These are phyloP conservation scores for Petrolisthes manimaculis DNA, from an alignment of 2,888 invertebrate genomes.

Conservation along the genomic window DNA sequence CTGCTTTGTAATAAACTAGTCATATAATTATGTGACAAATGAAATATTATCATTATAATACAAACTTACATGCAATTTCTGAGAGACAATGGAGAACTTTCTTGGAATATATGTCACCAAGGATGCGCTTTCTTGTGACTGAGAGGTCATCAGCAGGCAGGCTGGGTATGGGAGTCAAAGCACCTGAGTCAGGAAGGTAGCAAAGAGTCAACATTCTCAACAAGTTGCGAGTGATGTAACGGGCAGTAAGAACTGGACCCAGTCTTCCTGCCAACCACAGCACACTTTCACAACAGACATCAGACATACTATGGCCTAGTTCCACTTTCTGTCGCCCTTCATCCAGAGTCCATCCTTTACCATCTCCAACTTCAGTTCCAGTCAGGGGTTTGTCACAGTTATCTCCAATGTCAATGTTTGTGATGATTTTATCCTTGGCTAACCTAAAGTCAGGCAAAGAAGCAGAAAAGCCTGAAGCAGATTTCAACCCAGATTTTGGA, in stretches of 20 bases:
- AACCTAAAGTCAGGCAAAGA: slow-evolving; percentile 49
- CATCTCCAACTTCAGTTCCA: slow-evolving; percentile 24
- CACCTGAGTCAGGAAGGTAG: slow-evolving; percentile 77
- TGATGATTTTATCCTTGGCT: slow-evolving; percentile 28
- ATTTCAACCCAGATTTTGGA: slow-evolving; percentile 30
- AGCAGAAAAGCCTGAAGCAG: slow-evolving; percentile 31
- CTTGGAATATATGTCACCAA: slow-evolving; percentile 84
- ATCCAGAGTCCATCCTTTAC: background rate
- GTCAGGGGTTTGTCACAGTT: slow-evolving; percentile 4
- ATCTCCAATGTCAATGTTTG: slow-evolving; percentile 42
- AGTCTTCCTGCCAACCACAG: slow-evolving; percentile 93
- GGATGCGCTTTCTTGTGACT: slow-evolving; percentile 70
- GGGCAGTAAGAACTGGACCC: slow-evolving; percentile 93
- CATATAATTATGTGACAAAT: background rate
- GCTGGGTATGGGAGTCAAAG: slow-evolving; percentile 47
- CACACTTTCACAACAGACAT: slow-evolving; percentile 88
- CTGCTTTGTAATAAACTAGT: background rate
- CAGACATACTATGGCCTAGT: slow-evolving; percentile 72
- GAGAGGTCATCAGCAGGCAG: slow-evolving; percentile 52
- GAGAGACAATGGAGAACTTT: slow-evolving; percentile 92
- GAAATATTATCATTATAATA: background rate
- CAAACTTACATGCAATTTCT: slow-evolving; percentile 81
- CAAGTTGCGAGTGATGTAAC: slow-evolving; percentile 89
- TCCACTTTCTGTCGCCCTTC: slow-evolving; percentile 27
- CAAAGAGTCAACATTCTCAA: slow-evolving; percentile 94